Conservation (phyloP, 2,113 vertebrate genomes). For the Chionodraco myersi region DNA sequence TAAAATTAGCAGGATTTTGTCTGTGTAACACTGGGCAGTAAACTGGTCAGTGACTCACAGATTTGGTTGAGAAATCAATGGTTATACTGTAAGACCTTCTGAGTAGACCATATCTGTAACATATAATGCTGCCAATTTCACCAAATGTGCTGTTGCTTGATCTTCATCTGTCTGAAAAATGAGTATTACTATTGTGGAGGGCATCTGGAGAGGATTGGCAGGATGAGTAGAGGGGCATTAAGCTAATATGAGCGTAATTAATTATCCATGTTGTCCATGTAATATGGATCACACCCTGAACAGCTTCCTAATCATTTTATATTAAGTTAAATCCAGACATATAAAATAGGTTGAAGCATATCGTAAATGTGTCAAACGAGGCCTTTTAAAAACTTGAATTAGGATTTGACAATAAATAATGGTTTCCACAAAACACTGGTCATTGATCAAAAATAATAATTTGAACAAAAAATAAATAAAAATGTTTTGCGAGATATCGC, state of each 20-base stretch:
- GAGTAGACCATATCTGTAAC: not conserved
- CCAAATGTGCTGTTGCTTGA: not conserved
- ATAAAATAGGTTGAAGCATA: not conserved
- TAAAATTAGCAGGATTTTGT: not conserved
- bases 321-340: not conserved
- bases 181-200: not conserved
- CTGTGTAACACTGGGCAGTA: no score
- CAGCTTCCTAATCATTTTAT: not conserved
- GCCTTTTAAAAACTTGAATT: not conserved
- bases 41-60: no score
- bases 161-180: not conserved
- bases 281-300: not conserved
- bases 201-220: not conserved
- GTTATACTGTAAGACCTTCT: no score
- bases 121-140: not conserved
- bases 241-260: conserved; percentile 11
- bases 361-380: not conserved
- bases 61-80: no score
- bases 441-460: no score
- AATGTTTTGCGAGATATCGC: no score
- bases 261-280: not conserved
- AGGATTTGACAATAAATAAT: no score
- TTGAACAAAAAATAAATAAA: no score
- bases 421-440: no score
- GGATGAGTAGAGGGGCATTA: not conserved